Conservation (phyloP, 2,797 vertebrate genomes). For the Linurgus olivaceus region DNA sequence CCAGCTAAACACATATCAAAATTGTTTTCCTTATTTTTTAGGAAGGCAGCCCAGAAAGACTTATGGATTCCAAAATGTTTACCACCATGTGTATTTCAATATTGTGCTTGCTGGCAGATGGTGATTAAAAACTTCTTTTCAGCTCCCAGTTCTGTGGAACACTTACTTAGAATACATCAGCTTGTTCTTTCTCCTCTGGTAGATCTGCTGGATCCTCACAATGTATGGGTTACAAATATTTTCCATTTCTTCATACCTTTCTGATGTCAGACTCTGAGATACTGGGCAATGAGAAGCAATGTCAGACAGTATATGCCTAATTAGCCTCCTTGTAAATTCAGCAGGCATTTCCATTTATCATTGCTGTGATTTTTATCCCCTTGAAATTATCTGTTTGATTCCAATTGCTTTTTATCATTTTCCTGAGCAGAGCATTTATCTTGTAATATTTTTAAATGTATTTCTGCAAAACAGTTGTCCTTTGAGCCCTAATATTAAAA, state of each 20-base stretch:
- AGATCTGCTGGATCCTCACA: background rate
- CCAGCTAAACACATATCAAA: background rate
- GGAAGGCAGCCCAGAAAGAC: background rate
- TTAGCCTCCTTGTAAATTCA: background rate
- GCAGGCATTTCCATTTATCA: background rate
- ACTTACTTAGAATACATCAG: background rate
- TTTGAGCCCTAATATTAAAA: background rate
- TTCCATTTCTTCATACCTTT: background rate
- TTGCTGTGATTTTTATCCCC: background rate
- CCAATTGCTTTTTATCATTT: background rate
- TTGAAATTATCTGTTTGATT: conserved; percentile 1
- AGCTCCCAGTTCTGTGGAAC: background rate
- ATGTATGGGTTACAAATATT: background rate
- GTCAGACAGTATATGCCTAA: background rate
- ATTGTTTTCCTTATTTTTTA: background rate
- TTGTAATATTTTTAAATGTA: background rate
- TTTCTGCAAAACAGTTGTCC: background rate
- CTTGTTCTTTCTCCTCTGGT: background rate
- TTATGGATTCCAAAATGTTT: conserved; percentile 1
- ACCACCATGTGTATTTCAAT: background rate
- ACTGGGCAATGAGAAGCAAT: background rate
- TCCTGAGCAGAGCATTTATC: background rate
- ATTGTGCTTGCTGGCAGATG: background rate
- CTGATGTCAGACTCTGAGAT: background rate
- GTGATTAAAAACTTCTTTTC: background rate